Conservation (phyloP, 2,888 invertebrate genomes). For the Drosophila eohydei region DNA sequence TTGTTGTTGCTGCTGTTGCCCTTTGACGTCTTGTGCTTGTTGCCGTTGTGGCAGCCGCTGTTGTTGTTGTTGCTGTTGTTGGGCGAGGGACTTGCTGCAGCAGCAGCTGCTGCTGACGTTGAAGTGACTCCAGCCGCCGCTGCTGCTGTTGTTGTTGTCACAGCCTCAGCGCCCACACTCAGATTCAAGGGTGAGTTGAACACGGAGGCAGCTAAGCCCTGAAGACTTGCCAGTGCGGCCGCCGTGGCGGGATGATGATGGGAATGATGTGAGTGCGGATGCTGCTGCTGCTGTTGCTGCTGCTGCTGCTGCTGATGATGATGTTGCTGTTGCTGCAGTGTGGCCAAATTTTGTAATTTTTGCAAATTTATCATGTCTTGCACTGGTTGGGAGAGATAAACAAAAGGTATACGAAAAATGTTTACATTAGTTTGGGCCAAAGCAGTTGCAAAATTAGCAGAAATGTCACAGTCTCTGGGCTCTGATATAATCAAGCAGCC, state of each 20-base stretch:
- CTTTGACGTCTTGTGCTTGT: conserved; percentile 69
- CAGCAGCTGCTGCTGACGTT: conserved; percentile 37
- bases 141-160: conserved; percentile 48
- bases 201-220: conserved; percentile 87
- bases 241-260: conserved; percentile 74
- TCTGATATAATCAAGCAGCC: conserved; percentile 23
- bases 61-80: conserved; percentile 43
- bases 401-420: conserved; percentile 61
- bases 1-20: conserved; percentile 47
- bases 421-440: conserved; percentile 70
- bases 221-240: conserved; percentile 88
- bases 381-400: conserved; percentile 77
- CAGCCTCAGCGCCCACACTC: conserved; percentile 88
- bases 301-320: conserved; percentile 71
- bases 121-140: conserved; percentile 47
- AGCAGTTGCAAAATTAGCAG: conserved; percentile 55
- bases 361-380: conserved; percentile 86
- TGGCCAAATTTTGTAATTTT: conserved; percentile 92
- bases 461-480: conserved; percentile 28
- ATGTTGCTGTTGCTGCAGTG: conserved; percentile 87
- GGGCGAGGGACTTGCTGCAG: conserved; percentile 48
- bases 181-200: conserved; percentile 93
- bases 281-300: conserved; percentile 82
- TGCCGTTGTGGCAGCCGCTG: conserved; percentile 34
- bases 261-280: conserved; percentile 86